phyloP scores from a whole-genome alignment of 1,140 invertebrate genomes.

The Aradophagus sp. region DNA sequence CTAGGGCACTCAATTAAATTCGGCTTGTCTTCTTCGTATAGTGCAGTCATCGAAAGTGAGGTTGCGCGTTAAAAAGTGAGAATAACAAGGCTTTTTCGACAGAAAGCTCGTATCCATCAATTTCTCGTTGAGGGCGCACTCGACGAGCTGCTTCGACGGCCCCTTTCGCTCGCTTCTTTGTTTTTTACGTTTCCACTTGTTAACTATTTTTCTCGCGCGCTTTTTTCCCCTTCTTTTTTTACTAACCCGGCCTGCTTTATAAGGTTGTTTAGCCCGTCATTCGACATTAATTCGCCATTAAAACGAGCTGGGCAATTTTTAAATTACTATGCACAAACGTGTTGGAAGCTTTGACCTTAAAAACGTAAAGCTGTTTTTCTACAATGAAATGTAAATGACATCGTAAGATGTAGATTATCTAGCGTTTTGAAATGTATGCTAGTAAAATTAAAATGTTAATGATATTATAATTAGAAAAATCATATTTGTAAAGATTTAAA shows the following conservation, averaged over 20 bases:
- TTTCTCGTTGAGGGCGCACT: constrained; percentile 34
- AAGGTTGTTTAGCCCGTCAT: too few relatives aligned
- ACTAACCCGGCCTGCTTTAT: not conserved
- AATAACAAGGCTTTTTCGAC: constrained; percentile 43
- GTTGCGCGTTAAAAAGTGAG: constrained; percentile 25
- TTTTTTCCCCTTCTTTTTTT: not conserved
- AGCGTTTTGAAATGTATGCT: too few relatives aligned
- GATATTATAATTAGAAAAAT: too few relatives aligned
- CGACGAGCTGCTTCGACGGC: constrained; percentile 34
- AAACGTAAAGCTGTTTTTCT: too few relatives aligned
- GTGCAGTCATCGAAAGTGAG: constrained; percentile 40
- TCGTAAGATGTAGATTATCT: too few relatives aligned
- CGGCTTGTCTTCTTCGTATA: constrained; percentile 26
- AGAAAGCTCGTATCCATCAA: constrained; percentile 47
- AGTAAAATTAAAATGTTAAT: too few relatives aligned
- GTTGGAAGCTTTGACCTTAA: too few relatives aligned
- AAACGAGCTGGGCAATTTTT: too few relatives aligned
- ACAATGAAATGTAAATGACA: too few relatives aligned
- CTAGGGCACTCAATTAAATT: constrained; percentile 39
- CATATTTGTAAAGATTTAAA: too few relatives aligned
- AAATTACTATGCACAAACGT: too few relatives aligned
- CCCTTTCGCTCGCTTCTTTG: constrained; percentile 14
- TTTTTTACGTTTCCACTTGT: constrained; percentile 12
- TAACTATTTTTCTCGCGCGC: constrained; percentile 5
- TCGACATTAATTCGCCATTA: too few relatives aligned